Conservation (phyloP, 2,888 invertebrate genomes). For the Trilocha varians region DNA sequence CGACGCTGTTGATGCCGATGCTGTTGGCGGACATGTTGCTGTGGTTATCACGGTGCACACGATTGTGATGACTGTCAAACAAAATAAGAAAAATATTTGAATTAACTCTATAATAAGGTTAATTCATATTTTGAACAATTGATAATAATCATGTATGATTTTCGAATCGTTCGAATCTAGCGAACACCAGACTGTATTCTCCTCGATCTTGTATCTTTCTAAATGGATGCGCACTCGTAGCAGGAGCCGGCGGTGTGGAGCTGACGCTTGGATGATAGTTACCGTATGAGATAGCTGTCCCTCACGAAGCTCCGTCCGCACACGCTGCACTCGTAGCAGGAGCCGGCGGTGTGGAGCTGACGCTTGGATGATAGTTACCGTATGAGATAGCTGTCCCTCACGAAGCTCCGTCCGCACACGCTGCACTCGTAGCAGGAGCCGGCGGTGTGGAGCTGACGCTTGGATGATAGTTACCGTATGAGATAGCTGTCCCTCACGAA, state of each 20-base stretch:
- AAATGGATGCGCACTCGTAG: too few species aligned
- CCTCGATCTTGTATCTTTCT: too few species aligned
- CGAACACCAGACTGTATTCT: too few species aligned
- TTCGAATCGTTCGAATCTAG: too few species aligned
- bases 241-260: too few species aligned
- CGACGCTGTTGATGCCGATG: constrained; percentile 64
- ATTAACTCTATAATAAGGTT: not conserved
- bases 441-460: too few species aligned
- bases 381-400: constrained; percentile 84
- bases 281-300: constrained; percentile 84
- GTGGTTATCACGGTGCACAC: constrained; percentile 78
- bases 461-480: constrained; percentile 71
- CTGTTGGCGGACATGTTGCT: constrained; percentile 71
- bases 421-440: too few species aligned
- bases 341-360: too few species aligned
- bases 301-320: constrained; percentile 83
- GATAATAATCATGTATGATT: not conserved
- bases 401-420: constrained; percentile 82
- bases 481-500: constrained; percentile 34
- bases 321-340: too few species aligned
- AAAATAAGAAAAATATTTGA: not conserved
- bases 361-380: too few species aligned
- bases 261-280: too few species aligned
- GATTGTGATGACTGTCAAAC: constrained; percentile 77
- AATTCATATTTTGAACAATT: not conserved